Conservation (phyloP, 2,888 invertebrate species). For the Eupithecia subfuscata region DNA sequence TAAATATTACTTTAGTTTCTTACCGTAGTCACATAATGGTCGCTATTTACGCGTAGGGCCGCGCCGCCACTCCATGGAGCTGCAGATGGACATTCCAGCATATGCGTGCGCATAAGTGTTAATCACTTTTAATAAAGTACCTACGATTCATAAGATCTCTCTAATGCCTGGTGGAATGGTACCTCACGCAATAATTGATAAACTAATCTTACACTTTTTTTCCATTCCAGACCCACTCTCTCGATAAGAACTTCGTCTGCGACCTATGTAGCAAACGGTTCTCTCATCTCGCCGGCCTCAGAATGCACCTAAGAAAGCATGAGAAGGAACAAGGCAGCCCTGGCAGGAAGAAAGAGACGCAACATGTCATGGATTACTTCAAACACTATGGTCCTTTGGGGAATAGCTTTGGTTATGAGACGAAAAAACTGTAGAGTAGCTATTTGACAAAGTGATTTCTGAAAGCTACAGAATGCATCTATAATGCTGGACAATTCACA, state of each 20-base stretch:
- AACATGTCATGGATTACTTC: slow-evolving; percentile 32
- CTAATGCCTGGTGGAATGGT: too few relatives aligned
- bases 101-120: too few relatives aligned
- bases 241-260: slow-evolving; percentile 70
- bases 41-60: too few relatives aligned
- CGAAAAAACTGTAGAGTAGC: background rate
- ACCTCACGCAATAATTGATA: too few relatives aligned
- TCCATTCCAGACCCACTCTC: slow-evolving; percentile 69
- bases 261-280: slow-evolving; percentile 71
- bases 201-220: background rate
- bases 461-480: background rate
- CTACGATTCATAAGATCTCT: too few relatives aligned
- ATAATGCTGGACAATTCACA: too few relatives aligned
- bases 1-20: background rate
- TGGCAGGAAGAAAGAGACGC: slow-evolving; percentile 43
- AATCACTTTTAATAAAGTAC: too few relatives aligned
- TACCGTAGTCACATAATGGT: too few relatives aligned
- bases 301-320: slow-evolving; percentile 52
- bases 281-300: slow-evolving; percentile 76
- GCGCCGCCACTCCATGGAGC: too few relatives aligned
- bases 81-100: too few relatives aligned
- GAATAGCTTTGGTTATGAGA: background rate
- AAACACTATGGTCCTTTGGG: slow-evolving; percentile 27
- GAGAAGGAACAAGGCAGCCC: slow-evolving; percentile 57
- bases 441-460: background rate